These are phyloP conservation scores for Nowickia ferox DNA, from an alignment of 2,888 invertebrate genomes.

Conservation along the genomic window DNA sequence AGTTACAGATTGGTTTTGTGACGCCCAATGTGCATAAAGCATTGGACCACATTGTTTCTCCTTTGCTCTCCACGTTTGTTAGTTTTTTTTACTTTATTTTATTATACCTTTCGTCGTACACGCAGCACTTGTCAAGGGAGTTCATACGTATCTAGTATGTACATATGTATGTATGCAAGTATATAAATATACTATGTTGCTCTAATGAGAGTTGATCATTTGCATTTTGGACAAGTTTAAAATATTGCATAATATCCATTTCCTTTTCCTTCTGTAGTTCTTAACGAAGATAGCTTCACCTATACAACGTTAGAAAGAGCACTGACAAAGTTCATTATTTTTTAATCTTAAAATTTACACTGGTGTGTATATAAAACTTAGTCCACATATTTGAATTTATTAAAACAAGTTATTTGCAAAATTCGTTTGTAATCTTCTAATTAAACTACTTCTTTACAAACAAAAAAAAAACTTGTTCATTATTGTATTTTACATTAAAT, in stretches of 20 bases:
- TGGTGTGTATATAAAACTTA: constrained; percentile 5
- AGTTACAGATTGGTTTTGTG: constrained; percentile 83
- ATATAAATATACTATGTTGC: constrained; percentile 39
- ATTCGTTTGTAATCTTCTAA: neutral
- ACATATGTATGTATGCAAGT: neutral
- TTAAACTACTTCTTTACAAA: too few relatives aligned
- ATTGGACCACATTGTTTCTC: constrained; percentile 83
- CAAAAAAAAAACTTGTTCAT: too few relatives aligned
- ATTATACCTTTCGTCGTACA: constrained; percentile 30
- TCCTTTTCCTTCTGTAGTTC: neutral
- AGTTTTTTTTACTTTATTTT: constrained; percentile 52
- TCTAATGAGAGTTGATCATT: constrained; percentile 28
- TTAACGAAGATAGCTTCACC: neutral
- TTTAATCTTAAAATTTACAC: neutral
- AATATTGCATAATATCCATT: constrained; percentile 12
- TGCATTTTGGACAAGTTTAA: constrained; percentile 62
- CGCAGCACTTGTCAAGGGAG: constrained; percentile 32
- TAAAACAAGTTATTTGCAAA: neutral
- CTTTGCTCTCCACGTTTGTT: constrained; percentile 80
- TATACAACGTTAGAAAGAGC: neutral
- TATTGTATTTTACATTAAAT: constrained; percentile 35
- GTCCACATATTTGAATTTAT: neutral
- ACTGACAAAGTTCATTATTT: neutral
- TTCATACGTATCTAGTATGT: neutral
- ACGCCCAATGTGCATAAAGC: constrained; percentile 83